phyloP scores from a whole-genome alignment of 2,888 invertebrate species.

The Andrena dorsata region DNA sequence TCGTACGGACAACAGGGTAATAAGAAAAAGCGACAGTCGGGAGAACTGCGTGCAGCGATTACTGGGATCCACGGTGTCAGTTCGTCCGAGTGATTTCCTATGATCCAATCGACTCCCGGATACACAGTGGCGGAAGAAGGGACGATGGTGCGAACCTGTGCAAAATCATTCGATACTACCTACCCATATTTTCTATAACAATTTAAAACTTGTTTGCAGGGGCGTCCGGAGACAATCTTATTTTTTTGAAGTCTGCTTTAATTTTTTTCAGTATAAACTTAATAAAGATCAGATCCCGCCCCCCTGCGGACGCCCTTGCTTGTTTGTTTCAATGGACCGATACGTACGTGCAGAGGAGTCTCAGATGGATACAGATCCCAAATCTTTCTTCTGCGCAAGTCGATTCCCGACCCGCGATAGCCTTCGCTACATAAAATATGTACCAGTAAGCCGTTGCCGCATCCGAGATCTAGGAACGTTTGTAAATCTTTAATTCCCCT shows the following conservation, averaged over 20 bases:
- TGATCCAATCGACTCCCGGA: conserved; percentile 94
- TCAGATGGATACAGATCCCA: conserved; percentile 92
- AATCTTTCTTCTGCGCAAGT: conserved; percentile 93
- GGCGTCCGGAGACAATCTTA: no score
- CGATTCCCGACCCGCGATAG: conserved; percentile 92
- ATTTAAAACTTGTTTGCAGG: no score
- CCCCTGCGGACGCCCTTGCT: no score
- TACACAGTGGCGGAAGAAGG: conserved; percentile 90
- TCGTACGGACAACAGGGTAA: conserved; percentile 98
- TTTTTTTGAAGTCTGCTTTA: no score
- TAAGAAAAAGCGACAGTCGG: conserved; percentile 92
- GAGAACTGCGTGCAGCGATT: conserved; percentile 92
- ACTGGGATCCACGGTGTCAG: conserved; percentile 99
- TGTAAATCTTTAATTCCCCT: conserved; percentile 84
- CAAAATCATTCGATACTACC: conserved; percentile 52
- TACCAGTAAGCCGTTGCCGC: conserved; percentile 98
- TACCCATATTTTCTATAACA: no score
- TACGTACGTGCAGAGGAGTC: conserved; percentile 88
- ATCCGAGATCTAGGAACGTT: conserved; percentile 97
- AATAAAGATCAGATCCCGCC: no score
- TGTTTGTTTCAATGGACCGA: neutral
- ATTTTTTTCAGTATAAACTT: no score
- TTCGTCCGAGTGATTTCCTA: conserved; percentile 99
- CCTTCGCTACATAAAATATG: conserved; percentile 94
- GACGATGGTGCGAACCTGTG: conserved; percentile 89